Percentiles rank a stretch among this genome's conserved stretches.
These are phyloP conservation scores for Pteropus rufus DNA, from an alignment of 2,797 vertebrate genomes.

Conservation along the genomic window DNA sequence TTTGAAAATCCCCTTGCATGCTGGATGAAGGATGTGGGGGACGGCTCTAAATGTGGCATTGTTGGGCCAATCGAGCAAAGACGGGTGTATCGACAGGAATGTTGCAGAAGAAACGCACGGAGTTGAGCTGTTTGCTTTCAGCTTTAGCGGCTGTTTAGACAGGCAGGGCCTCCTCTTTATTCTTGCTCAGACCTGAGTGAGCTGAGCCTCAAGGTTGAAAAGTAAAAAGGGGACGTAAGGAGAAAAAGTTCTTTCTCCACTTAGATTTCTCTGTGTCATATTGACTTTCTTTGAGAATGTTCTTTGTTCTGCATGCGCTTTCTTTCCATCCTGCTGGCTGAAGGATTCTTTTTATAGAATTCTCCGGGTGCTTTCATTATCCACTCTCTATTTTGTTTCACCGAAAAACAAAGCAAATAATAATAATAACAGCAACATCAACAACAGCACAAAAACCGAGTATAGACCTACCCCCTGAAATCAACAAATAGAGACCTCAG, in stretches of 20 bases:
- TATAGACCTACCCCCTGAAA: neutral
- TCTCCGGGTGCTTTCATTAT: rapidly evolving
- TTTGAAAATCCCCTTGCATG: slow-evolving; percentile 1
- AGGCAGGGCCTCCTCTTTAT: slow-evolving; percentile 68
- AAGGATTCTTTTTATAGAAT: neutral
- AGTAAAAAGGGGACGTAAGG: slow-evolving; percentile 24
- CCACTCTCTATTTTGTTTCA: neutral
- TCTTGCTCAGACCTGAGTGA: slow-evolving; percentile 68
- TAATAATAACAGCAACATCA: neutral
- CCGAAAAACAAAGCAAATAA: neutral
- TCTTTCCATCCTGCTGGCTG: neutral
- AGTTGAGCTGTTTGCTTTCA: slow-evolving; percentile 78
- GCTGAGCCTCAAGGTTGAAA: slow-evolving; percentile 72
- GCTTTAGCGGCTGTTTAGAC: slow-evolving; percentile 80
- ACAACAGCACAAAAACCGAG: neutral
- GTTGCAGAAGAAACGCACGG: slow-evolving; percentile 29
- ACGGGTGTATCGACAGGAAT: slow-evolving; percentile 74
- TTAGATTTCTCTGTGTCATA: neutral
- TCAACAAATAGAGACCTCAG: neutral
- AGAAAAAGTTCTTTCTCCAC: neutral
- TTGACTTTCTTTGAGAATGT: neutral
- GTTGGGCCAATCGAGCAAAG: slow-evolving; percentile 65
- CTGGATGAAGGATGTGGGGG: neutral
- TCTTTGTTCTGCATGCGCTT: neutral
- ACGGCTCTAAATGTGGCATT: neutral